Percentiles rank a stretch among this genome's conserved stretches.
These are phyloP conservation scores for Microplitis mediator DNA, from an alignment of 1,140 invertebrate genomes.

Conservation along the genomic window DNA sequence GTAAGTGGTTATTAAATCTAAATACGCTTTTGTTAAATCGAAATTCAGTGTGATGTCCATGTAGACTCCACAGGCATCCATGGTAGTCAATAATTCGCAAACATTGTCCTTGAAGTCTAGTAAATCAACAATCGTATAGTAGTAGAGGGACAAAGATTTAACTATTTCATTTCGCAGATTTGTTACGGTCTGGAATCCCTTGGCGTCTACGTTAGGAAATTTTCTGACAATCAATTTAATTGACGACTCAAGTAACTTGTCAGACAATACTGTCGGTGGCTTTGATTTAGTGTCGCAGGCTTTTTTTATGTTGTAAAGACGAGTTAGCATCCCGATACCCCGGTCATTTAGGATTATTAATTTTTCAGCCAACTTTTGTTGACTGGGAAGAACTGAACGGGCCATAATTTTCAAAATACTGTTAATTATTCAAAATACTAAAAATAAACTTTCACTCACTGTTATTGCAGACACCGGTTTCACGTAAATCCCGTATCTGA, in stretches of 20 bases:
- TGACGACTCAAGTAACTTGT: slow-evolving; percentile 94
- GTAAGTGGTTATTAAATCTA: slow-evolving; percentile 94
- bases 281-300: slow-evolving; percentile 98
- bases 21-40: slow-evolving; percentile 94
- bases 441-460: no score
- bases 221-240: slow-evolving; percentile 93
- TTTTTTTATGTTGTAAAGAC: slow-evolving; percentile 99
- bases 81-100: slow-evolving; percentile 94
- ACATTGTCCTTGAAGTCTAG: slow-evolving; percentile 99
- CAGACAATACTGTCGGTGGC: slow-evolving; percentile 87
- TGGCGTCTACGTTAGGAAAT: slow-evolving; percentile 95
- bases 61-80: slow-evolving; percentile 94
- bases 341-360: slow-evolving; percentile 97
- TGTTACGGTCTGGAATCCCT: slow-evolving; percentile 84
- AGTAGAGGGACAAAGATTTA: slow-evolving; percentile 95
- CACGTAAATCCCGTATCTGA: no score
- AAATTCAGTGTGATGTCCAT: slow-evolving; percentile 96
- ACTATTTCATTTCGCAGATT: slow-evolving; percentile 91
- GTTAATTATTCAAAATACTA: no score
- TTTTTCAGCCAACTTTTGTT: slow-evolving; percentile 98
- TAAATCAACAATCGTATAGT: slow-evolving; percentile 99
- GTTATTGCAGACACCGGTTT: no score
- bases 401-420: slow-evolving; percentile 65
- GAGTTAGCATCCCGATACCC: slow-evolving; percentile 93
- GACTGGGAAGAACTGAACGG: slow-evolving; percentile 77